Evolutionary conservation across 2,797 vertebrate genomes (phyloP).

Genomic region (Bufotes viridis): DNA sequence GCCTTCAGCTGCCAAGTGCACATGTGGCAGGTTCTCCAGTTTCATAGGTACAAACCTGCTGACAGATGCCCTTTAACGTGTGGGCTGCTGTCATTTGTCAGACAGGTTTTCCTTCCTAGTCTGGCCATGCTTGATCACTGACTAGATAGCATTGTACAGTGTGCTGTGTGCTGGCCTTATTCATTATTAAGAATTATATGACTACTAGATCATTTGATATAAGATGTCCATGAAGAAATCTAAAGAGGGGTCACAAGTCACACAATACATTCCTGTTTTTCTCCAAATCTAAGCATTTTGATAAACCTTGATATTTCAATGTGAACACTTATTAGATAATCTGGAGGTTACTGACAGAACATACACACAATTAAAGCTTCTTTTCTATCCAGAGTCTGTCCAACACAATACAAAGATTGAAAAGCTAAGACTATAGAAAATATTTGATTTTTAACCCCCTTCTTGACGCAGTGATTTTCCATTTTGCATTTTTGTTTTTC

Average conservation of each 20-base stretch:
- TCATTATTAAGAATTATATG: too few species aligned
- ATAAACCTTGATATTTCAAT: constrained; percentile 8
- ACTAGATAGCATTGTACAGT: background rate
- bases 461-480: too few species aligned
- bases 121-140: background rate
- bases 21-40: too few species aligned
- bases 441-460: constrained; percentile 27
- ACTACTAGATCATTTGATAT: too few species aligned
- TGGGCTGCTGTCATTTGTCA: background rate
- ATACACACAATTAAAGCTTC: constrained; percentile 29
- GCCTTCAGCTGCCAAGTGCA: too few species aligned
- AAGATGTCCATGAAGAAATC: too few species aligned
- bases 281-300: background rate
- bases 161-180: too few species aligned
- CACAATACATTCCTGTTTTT: background rate
- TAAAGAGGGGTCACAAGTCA: background rate
- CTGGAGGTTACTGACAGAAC: background rate
- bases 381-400: background rate
- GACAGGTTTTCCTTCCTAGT: background rate
- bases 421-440: constrained; percentile 7
- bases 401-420: constrained; percentile 26
- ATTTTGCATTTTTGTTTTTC: too few species aligned
- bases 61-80: background rate
- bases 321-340: constrained; percentile 9
- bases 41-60: too few species aligned